Evolutionary conservation across 1,140 invertebrate genomes (phyloP), one percentile per base, ranked within the genome.

Genomic region (Megalonaias nervosa): DNA sequence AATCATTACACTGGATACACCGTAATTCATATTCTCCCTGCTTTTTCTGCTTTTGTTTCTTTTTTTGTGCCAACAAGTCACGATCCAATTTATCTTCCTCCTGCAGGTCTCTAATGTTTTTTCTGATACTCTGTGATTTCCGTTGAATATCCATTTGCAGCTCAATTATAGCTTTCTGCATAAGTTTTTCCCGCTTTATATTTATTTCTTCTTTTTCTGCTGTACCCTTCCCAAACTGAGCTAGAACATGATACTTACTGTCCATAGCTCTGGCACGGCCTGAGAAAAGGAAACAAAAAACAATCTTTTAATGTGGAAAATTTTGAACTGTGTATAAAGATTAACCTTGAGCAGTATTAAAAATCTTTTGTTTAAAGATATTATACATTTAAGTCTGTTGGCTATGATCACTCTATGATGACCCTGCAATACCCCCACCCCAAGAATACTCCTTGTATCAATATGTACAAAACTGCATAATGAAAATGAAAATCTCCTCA

Each of bases 201-300:
- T 88, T 88, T 16, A 85, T 57, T 68, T 86, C 80, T 67, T 88
- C 87, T 68, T 85, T 86, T 65, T 84, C 75, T 13, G 81, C 83
- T 19, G 75, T 78, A 15, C 79, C 76, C 38, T 73, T 68, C n/a
- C 79, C 74, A 19, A 72, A 60, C 19, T 68, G 75, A 23, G 82
- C 81, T n/a, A 88, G n/a, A 5, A 86, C 66, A 19, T 77, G 64
- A 79, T 82, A 86, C 57, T 73, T 38, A 65, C 86, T 85, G 65
- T 84, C 79, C 48, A 83, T 77, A 38, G 79, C 82, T 62, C 87
- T 75, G 16, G 82, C 86, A 77, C 87, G 73, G 48, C 87, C 86
- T 88, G 76, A 16, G 75, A 74, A 65, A 31, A 26, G 71, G 19
- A 58, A 64, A 58, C 38, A 48, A 48, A 26, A 38, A 48, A 48